Percentiles rank a stretch among this genome's conserved stretches.
Evolutionary conservation across 2,888 invertebrate genomes (phyloP).

Genomic region (Stenodema calcarata): DNA sequence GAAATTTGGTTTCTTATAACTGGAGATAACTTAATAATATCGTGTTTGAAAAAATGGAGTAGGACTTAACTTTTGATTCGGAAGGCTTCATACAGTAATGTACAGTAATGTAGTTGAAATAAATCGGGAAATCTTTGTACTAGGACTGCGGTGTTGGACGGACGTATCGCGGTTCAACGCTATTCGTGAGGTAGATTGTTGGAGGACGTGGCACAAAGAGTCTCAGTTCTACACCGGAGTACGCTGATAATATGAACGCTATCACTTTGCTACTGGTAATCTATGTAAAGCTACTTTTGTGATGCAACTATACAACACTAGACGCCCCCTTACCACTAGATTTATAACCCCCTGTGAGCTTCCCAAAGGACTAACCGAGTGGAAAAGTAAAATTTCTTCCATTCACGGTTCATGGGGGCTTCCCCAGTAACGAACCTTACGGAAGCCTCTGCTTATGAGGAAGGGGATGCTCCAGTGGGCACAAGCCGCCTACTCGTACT

Average conservation of each 20-base stretch:
- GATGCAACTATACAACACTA: background rate
- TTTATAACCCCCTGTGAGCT: background rate
- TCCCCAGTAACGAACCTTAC: background rate
- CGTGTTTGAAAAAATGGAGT: too few relatives aligned
- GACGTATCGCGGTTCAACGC: background rate
- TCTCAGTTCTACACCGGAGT: background rate
- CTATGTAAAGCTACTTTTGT: background rate
- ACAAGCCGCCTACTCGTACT: slow-evolving; percentile 29
- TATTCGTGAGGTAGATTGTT: background rate
- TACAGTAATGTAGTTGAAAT: too few relatives aligned
- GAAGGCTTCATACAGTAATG: too few relatives aligned
- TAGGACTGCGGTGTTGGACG: too few relatives aligned
- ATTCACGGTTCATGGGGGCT: slow-evolving; percentile 7
- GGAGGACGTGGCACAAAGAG: background rate
- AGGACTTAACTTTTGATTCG: too few relatives aligned
- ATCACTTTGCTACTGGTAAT: background rate
- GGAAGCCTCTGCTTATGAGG: background rate
- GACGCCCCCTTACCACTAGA: background rate
- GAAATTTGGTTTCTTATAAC: too few relatives aligned
- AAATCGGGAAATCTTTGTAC: too few relatives aligned
- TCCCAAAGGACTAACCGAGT: background rate
- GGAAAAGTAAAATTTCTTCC: slow-evolving; percentile 16
- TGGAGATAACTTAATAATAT: too few relatives aligned
- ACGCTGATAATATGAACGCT: background rate
- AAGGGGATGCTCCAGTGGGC: slow-evolving; percentile 21